Conservation (phyloP, 2,797 vertebrate species). For the Pempheris klunzingeri region DNA sequence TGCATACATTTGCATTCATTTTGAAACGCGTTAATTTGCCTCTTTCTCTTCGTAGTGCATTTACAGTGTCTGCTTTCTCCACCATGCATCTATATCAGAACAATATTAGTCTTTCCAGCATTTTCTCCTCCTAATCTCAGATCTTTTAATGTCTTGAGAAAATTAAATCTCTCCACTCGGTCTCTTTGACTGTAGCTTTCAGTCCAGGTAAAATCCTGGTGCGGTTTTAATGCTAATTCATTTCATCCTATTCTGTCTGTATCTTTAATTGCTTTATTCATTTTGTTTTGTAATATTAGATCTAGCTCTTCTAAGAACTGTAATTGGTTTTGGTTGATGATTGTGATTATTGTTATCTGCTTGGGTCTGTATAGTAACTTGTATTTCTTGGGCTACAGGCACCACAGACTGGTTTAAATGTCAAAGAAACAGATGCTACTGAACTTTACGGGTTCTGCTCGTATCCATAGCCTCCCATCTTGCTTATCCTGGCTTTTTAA, state of each 20-base stretch:
- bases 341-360: constrained; percentile 1
- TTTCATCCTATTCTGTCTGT: constrained; percentile 13
- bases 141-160: constrained; percentile 70
- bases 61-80: constrained; percentile 64
- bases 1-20: constrained; percentile 89
- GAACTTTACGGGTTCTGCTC: constrained; percentile 35
- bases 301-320: constrained; percentile 17
- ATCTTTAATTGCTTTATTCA: constrained; percentile 34
- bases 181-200: constrained; percentile 52
- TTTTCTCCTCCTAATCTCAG: constrained; percentile 63
- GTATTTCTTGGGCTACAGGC: constrained; percentile 20
- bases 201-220: constrained; percentile 39
- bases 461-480: constrained; percentile 25
- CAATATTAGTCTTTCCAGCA: constrained; percentile 59
- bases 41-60: constrained; percentile 73
- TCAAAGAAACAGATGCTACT: constrained; percentile 46
- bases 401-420: constrained; percentile 15
- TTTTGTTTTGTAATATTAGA: constrained; percentile 14
- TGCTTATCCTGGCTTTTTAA: constrained; percentile 46
- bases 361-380: constrained; percentile 7
- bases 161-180: constrained; percentile 44
- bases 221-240: background rate
- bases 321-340: constrained; percentile 20
- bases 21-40: constrained; percentile 82
- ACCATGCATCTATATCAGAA: constrained; percentile 43